Percentiles rank a stretch among this genome's conserved stretches.
Conservation (phyloP, 2,113 vertebrate genomes). For the Gasterosteus aculeatus region DNA sequence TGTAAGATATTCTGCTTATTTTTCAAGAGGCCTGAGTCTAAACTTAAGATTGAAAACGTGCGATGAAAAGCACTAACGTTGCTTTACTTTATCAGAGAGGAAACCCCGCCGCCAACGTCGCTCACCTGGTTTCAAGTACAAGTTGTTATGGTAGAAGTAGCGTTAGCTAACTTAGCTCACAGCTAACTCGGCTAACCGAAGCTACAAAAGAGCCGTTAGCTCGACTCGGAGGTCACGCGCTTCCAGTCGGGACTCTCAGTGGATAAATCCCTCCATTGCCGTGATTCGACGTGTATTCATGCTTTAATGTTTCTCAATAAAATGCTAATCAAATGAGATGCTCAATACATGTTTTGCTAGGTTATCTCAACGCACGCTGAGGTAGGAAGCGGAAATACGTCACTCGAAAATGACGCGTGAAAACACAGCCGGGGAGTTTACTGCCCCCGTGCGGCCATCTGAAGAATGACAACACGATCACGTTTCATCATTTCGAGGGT, state of each 20-base stretch:
- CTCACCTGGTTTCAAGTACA: constrained; percentile 34
- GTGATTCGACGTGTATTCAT: accelerated
- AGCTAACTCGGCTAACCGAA: constrained; percentile 38
- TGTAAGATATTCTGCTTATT: not conserved
- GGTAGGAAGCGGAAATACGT: constrained; percentile 38
- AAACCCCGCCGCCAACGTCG: not conserved
- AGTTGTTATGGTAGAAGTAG: constrained; percentile 11
- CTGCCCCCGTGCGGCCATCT: constrained; percentile 13
- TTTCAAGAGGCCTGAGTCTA: too few relatives aligned
- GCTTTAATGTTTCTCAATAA: not conserved
- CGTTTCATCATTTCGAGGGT: not conserved
- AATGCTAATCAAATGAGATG: not conserved
- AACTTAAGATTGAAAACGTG: not conserved
- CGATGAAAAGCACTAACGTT: not conserved
- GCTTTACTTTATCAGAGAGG: not conserved
- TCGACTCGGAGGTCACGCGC: not conserved
- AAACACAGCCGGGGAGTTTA: not conserved
- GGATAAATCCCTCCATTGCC: not conserved
- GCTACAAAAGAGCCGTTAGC: constrained; percentile 1
- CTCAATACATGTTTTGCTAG: constrained; percentile 10
- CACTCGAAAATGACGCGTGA: not conserved
- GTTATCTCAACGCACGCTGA: constrained; percentile 15
- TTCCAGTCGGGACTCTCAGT: not conserved
- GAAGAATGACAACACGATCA: not conserved
- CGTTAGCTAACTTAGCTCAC: constrained; percentile 26